A percentile compares a stretch with the other conserved stretches of the same genome.
Conservation (phyloP, 2,113 vertebrate genomes). For the Myotis yumanensis region DNA sequence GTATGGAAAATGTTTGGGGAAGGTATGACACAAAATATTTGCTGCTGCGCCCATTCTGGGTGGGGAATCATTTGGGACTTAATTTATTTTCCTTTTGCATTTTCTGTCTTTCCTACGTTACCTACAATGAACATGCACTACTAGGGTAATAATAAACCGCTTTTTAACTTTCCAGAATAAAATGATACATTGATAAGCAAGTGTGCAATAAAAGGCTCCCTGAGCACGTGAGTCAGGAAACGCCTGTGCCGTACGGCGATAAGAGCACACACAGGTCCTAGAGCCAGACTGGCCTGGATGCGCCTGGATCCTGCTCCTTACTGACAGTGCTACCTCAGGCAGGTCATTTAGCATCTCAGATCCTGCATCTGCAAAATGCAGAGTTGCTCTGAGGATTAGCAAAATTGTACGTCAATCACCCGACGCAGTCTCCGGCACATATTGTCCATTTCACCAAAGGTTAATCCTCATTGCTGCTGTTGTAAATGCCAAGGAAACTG, state of each 20-base stretch:
- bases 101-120: not conserved
- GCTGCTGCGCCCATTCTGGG: not conserved
- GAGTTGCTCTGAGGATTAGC: conserved; percentile 51
- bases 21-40: not conserved
- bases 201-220: not conserved
- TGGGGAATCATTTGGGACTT: not conserved
- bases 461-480: conserved; percentile 31
- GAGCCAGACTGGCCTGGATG: not conserved
- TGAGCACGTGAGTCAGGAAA: not conserved
- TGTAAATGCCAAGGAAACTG: conserved; percentile 39
- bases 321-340: not conserved
- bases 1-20: not conserved
- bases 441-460: not conserved
- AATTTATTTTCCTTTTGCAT: conserved; percentile 48
- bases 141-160: not conserved
- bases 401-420: conserved; percentile 38
- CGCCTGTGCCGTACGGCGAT: not conserved
- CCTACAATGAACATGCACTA: not conserved
- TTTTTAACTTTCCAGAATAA: not conserved
- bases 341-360: conserved; percentile 4
- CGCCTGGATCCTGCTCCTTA: not conserved
- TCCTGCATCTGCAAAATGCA: conserved; percentile 33
- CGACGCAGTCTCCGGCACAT: conserved; percentile 25
- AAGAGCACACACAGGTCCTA: not conserved
- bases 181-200: not conserved